Percentiles rank a stretch among this genome's conserved stretches.
These are phyloP conservation scores for Caretta caretta DNA, from an alignment of 2,113 vertebrate genomes.

Conservation along the genomic window DNA sequence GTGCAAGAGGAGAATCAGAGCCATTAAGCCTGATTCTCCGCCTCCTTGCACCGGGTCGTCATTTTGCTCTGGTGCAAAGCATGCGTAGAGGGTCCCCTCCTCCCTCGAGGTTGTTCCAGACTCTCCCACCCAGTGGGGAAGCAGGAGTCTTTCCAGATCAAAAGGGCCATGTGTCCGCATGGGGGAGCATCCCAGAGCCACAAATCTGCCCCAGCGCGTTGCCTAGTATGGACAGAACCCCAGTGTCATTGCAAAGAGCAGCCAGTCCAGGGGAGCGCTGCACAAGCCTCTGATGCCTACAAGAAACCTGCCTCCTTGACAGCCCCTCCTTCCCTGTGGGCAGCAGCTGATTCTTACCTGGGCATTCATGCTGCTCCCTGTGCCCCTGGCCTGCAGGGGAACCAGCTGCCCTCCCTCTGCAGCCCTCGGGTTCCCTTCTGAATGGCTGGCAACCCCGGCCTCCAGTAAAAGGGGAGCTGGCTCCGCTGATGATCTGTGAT, in stretches of 20 bases:
- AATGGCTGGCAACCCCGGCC: not conserved
- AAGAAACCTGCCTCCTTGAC: not conserved
- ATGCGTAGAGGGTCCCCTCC: not conserved
- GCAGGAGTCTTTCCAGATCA: not conserved
- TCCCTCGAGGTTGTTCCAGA: not conserved
- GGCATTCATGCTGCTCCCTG: too few species aligned
- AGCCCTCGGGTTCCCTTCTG: not conserved
- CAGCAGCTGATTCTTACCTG: too few species aligned
- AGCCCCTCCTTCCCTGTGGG: too few species aligned
- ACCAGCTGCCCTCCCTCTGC: not conserved
- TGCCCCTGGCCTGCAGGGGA: too few species aligned
- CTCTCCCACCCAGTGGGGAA: not conserved
- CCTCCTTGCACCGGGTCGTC: fast-evolving
- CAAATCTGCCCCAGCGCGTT: not conserved
- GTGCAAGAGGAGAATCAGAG: not conserved
- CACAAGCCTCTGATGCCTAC: not conserved
- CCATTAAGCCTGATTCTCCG: not conserved
- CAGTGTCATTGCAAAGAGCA: not conserved
- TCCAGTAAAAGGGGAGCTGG: too few species aligned
- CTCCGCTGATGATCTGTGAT: not conserved
- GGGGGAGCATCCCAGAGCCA: not conserved
- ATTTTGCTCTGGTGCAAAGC: not conserved
- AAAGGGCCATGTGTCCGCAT: not conserved
- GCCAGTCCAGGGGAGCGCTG: not conserved
- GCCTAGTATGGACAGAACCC: not conserved